phyloP scores from a whole-genome alignment of 2,113 vertebrate genomes.

The Hydropotes inermis region DNA sequence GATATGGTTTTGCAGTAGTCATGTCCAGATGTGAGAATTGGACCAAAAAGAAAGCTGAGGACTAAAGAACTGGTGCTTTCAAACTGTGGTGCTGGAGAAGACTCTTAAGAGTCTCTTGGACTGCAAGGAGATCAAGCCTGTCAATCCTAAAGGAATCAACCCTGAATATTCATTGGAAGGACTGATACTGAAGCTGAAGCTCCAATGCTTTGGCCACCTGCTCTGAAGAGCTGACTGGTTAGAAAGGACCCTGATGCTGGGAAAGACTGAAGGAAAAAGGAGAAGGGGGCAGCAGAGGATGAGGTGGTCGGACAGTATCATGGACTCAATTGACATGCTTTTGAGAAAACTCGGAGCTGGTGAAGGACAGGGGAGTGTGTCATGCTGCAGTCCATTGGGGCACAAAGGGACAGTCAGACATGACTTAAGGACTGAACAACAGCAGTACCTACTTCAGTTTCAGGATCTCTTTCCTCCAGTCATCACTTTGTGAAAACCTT shows the following conservation, averaged over 20 bases:
- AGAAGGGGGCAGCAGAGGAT: neutral
- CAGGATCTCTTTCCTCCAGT: neutral
- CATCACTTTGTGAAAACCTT: neutral
- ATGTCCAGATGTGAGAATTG: neutral
- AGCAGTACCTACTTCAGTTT: neutral
- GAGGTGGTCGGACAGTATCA: neutral
- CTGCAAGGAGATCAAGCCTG: fast-evolving
- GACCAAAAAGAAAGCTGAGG: neutral
- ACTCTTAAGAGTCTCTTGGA: neutral
- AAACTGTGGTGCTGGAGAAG: neutral
- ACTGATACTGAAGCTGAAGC: neutral
- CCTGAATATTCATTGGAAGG: neutral
- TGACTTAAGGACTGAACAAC: neutral
- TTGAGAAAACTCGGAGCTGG: neutral
- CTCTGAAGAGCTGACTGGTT: neutral
- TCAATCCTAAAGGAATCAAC: neutral
- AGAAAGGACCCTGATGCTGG: neutral
- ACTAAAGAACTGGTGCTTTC: neutral
- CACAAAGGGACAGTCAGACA: neutral
- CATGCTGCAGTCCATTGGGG: neutral
- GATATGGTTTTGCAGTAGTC: neutral
- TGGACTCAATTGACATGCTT: neutral
- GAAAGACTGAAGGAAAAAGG: neutral
- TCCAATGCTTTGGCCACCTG: neutral
- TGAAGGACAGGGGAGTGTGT: neutral